Percentiles rank a stretch among this genome's conserved stretches.
phyloP scores from a whole-genome alignment of 2,113 vertebrate species.

The Eclectus roratus region DNA sequence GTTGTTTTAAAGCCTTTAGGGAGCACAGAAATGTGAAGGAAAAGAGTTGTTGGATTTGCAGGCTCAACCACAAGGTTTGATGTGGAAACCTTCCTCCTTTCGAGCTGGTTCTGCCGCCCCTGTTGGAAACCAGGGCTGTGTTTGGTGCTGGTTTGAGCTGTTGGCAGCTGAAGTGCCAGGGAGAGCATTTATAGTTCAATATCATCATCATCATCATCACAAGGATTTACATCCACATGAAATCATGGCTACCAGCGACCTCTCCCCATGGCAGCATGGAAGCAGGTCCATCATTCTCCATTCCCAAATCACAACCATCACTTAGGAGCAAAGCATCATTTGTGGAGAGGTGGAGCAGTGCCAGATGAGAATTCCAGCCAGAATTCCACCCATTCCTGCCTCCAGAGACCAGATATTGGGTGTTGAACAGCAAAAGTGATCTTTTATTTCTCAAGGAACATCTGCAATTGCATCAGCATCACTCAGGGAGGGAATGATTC shows the following conservation, averaged over 20 bases:
- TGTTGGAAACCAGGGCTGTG: neutral
- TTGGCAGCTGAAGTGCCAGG: neutral
- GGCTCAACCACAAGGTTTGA: no score
- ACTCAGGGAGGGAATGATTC: neutral
- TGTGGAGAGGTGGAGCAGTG: neutral
- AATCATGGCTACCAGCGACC: rapidly evolving
- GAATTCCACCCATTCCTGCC: neutral
- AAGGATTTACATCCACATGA: neutral
- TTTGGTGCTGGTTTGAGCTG: neutral
- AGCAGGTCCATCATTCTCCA: neutral
- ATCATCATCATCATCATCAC: neutral
- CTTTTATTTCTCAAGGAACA: neutral
- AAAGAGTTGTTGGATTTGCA: neutral
- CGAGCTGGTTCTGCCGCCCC: neutral
- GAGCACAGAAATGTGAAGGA: no score
- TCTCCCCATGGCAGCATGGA: neutral
- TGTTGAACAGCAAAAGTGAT: neutral
- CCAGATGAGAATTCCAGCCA: neutral
- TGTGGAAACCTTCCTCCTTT: neutral
- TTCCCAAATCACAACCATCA: neutral
- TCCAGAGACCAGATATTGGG: rapidly evolving
- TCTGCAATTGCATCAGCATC: neutral
- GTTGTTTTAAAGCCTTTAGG: neutral
- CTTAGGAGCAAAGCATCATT: neutral
- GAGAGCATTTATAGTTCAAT: neutral